These are phyloP conservation scores for Eulemur mongoz DNA, from an alignment of 2,797 vertebrate genomes.

Conservation along the genomic window DNA sequence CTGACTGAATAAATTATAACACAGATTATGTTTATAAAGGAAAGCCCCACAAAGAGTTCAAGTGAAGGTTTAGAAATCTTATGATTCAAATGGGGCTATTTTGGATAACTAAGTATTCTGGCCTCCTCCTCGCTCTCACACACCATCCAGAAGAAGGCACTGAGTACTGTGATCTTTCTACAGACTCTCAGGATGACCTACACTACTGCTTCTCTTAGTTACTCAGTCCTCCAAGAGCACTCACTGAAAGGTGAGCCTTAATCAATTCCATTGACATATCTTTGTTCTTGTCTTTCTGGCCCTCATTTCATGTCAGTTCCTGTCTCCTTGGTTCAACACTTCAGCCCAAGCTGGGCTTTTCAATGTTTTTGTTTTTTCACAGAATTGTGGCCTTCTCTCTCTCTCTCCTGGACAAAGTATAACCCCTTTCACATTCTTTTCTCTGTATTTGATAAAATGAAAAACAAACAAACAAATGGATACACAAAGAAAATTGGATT, in stretches of 20 bases:
- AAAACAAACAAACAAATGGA: background rate
- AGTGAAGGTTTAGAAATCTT: background rate
- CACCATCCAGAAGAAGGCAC: background rate
- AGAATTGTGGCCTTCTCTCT: background rate
- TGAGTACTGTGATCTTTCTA: background rate
- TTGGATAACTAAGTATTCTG: background rate
- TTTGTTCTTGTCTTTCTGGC: background rate
- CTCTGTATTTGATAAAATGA: background rate
- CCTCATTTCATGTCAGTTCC: background rate
- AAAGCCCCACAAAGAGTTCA: background rate
- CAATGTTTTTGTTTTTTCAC: background rate
- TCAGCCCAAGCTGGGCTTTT: background rate
- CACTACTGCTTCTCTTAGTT: background rate
- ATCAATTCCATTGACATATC: background rate
- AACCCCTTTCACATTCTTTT: background rate
- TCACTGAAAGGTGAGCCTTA: background rate
- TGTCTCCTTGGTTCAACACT: background rate
- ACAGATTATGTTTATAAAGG: background rate
- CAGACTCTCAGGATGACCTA: background rate
- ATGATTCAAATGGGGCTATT: background rate
- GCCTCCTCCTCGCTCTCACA: background rate
- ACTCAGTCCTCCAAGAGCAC: background rate
- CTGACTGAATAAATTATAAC: background rate
- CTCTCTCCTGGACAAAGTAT: background rate
- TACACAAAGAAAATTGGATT: background rate